Percentiles rank a stretch among this genome's conserved stretches.
Conservation (phyloP, 2,113 vertebrate species). For the pig (Sus scrofa) region DNA sequence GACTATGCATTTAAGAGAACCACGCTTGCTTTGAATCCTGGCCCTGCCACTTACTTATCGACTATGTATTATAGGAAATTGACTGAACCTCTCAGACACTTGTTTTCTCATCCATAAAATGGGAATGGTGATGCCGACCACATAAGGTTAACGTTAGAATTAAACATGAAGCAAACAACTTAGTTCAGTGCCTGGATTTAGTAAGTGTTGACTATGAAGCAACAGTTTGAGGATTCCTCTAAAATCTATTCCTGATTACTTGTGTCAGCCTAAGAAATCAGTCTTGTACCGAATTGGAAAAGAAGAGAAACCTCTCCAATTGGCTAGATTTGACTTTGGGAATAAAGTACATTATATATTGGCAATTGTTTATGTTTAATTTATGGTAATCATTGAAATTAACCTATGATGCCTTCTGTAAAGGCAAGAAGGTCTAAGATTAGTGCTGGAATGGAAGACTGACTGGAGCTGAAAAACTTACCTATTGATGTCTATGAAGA, state of each 20-base stretch:
- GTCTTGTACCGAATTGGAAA: background rate
- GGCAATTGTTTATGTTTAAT: background rate
- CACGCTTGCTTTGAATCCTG: background rate
- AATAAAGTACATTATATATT: slow-evolving; percentile 43
- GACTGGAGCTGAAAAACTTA: slow-evolving; percentile 27
- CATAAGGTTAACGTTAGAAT: background rate
- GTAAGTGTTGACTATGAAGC: background rate
- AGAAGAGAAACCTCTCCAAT: background rate
- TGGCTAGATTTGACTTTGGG: slow-evolving; percentile 37
- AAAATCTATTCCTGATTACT: background rate
- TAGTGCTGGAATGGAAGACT: background rate
- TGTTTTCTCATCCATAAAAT: slow-evolving; percentile 1
- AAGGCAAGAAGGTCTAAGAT: slow-evolving; percentile 1
- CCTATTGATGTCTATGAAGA: background rate
- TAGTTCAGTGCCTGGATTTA: background rate
- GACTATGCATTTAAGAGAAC: background rate
- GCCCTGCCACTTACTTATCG: background rate
- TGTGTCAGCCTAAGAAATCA: background rate
- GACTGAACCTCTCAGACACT: background rate
- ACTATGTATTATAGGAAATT: background rate
- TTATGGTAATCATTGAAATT: slow-evolving; percentile 12
- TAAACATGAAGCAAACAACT: background rate
- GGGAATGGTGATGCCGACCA: background rate
- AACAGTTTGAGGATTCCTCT: background rate
- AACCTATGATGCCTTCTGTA: background rate